Percentiles rank a stretch among this genome's conserved stretches.
phyloP scores from a whole-genome alignment of 1,140 invertebrate genomes.

The Heterodera carotae region DNA sequence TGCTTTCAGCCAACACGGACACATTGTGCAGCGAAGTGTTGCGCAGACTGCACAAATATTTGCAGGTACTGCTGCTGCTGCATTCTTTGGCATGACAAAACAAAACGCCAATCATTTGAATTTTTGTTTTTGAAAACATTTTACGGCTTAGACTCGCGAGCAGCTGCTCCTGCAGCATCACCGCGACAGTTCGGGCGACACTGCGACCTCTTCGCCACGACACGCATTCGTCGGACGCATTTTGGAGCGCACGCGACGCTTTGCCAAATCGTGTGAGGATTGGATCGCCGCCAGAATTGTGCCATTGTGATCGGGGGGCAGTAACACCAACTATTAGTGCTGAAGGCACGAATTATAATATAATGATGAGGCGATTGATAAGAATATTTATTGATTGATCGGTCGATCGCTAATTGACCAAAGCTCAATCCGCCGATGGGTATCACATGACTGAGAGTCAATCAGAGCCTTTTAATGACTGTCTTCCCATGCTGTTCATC shows the following conservation, averaged over 20 bases:
- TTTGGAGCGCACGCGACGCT: conserved; percentile 49
- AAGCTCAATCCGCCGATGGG: background rate
- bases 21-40: conserved; percentile 52
- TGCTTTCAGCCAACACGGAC: conserved; percentile 58
- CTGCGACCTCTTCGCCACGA: background rate
- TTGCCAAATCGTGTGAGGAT: conserved; percentile 61
- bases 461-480: too few relatives aligned
- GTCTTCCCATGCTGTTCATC: too few relatives aligned
- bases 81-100: background rate
- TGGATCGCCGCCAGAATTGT: conserved; percentile 47
- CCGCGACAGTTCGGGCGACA: conserved; percentile 14
- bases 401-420: background rate
- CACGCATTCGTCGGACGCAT: conserved; percentile 37
- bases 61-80: conserved; percentile 14
- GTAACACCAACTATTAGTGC: background rate
- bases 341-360: background rate
- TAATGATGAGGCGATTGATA: too few relatives aligned
- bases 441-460: too few relatives aligned
- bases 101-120: conserved; percentile 15
- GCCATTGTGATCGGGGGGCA: conserved; percentile 31
- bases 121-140: too few relatives aligned
- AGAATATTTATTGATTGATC: background rate
- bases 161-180: conserved; percentile 14
- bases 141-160: conserved; percentile 7
- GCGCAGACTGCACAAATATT: conserved; percentile 50